Percentiles rank a stretch among this genome's conserved stretches.
Conservation (phyloP, 2,888 invertebrate species). For the Drosophila mercatorum region DNA sequence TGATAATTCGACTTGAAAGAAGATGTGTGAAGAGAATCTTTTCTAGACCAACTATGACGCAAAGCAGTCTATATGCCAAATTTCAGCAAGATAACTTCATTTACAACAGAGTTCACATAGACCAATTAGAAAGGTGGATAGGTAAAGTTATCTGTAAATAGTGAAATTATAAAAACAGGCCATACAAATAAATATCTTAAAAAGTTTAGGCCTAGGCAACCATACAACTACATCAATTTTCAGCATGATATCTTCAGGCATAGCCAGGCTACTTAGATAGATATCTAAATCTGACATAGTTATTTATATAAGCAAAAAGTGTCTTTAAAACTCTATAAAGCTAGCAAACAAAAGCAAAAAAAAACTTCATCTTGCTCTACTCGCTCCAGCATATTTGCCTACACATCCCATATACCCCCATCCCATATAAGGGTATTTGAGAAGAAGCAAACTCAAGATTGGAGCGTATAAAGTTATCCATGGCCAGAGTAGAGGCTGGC, state of each 20-base stretch:
- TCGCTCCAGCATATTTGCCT: background rate
- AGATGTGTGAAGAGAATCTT: too few relatives aligned
- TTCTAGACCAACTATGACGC: too few relatives aligned
- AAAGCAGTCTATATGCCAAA: background rate
- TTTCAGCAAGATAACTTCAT: background rate
- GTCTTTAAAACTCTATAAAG: background rate
- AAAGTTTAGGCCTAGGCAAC: background rate
- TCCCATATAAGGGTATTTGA: conserved; percentile 18
- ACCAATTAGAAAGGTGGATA: background rate
- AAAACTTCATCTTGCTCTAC: background rate
- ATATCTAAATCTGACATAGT: background rate
- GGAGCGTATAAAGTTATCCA: conserved; percentile 52
- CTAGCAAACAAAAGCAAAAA: background rate
- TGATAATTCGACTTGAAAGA: too few relatives aligned
- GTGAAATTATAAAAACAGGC: background rate
- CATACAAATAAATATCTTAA: fast-evolving
- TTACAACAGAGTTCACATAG: background rate
- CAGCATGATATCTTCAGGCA: background rate
- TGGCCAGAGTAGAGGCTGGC: conserved; percentile 28
- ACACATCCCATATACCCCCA: background rate
- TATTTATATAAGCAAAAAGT: too few relatives aligned
- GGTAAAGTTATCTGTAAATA: background rate
- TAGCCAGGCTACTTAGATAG: background rate
- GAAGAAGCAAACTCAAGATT: conserved; percentile 44
- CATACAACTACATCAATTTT: background rate